Evolutionary conservation across 2,113 vertebrate species (phyloP).

Genomic region (Isurus oxyrinchus): DNA sequence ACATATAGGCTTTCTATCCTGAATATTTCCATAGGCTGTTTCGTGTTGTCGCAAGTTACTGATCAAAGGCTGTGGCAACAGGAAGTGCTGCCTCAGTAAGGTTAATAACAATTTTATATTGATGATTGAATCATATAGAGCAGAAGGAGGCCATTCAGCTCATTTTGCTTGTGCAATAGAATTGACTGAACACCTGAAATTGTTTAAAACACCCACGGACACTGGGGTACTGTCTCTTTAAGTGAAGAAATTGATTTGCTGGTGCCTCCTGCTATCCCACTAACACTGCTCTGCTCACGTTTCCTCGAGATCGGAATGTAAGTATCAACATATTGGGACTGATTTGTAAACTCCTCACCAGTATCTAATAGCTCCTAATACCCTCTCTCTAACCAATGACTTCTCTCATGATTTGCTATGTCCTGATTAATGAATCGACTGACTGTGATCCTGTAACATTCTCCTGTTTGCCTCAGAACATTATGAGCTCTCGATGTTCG

Average conservation of each 20-base stretch:
- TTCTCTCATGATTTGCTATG: not conserved
- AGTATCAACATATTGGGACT: not conserved
- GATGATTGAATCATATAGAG: not conserved
- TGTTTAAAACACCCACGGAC: not conserved
- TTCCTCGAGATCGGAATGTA: not conserved
- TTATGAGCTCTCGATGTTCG: too few relatives aligned
- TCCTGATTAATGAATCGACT: not conserved
- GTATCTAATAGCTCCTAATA: not conserved
- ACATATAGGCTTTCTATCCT: not conserved
- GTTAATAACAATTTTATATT: not conserved
- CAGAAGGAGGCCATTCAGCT: not conserved
- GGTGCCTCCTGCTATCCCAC: not conserved
- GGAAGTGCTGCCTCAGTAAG: not conserved
- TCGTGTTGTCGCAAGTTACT: not conserved
- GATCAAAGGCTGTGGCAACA: not conserved
- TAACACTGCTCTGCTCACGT: not conserved
- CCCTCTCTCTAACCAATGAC: not conserved
- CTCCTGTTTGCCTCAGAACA: not conserved
- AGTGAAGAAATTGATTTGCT: not conserved
- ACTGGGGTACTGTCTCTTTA: conserved; percentile 4
- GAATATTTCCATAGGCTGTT: not conserved
- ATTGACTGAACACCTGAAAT: not conserved
- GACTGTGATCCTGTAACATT: not conserved
- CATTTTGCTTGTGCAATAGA: not conserved
- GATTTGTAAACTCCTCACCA: not conserved